These are phyloP conservation scores for Macaca nemestrina DNA, from an alignment of 2,113 vertebrate genomes.

Conservation along the genomic window DNA sequence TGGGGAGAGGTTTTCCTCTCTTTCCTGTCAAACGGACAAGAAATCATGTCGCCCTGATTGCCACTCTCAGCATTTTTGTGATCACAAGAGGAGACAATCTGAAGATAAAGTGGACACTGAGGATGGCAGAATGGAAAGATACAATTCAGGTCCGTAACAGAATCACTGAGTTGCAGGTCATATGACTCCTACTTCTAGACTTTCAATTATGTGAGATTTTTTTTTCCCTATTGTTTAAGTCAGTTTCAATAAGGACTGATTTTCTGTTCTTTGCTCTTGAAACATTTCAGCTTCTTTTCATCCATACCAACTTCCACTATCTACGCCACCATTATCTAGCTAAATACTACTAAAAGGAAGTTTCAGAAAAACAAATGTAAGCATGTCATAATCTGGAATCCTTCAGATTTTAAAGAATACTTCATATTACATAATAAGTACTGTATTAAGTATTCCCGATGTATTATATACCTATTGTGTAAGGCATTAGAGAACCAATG, in stretches of 20 bases:
- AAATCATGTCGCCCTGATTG: neutral
- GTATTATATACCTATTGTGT: neutral
- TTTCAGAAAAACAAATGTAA: neutral
- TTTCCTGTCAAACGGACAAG: neutral
- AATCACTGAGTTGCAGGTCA: neutral
- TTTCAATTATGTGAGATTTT: neutral
- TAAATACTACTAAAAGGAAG: neutral
- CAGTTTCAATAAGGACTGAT: neutral
- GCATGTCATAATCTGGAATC: neutral
- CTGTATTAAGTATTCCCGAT: neutral
- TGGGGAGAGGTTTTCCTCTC: neutral
- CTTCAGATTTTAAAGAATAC: neutral
- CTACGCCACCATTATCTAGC: neutral
- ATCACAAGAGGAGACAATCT: neutral
- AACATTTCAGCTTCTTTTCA: neutral
- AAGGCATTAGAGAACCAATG: neutral
- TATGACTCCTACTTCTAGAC: neutral
- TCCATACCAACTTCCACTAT: neutral
- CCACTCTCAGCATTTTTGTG: neutral
- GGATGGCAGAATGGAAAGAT: neutral
- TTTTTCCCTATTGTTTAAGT: neutral
- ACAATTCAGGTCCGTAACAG: neutral
- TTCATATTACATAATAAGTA: neutral
- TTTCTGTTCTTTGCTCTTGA: neutral
- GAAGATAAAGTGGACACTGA: conserved; percentile 26